These are phyloP conservation scores for Drosophila erecta DNA, from an alignment of 1,140 invertebrate genomes.

Conservation along the genomic window DNA sequence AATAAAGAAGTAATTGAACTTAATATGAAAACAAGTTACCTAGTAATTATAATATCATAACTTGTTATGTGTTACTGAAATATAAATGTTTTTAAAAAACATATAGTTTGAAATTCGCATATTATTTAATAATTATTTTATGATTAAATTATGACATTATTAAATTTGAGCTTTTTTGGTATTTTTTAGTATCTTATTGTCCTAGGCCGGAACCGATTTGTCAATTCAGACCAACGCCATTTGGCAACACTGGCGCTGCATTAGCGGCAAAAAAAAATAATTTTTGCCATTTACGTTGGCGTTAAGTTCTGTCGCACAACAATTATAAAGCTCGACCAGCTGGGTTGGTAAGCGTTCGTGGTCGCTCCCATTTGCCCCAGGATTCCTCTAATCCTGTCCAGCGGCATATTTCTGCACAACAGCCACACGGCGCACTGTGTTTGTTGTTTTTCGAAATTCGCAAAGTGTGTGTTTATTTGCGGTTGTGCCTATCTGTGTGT, in stretches of 20 bases:
- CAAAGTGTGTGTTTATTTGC: constrained; percentile 14
- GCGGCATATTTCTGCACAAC: constrained; percentile 10
- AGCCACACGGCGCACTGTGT: not conserved
- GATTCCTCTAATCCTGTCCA: not conserved
- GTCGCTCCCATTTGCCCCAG: too few relatives aligned
- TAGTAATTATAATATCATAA: too few relatives aligned
- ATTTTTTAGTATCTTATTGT: constrained; percentile 2
- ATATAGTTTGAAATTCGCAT: not conserved
- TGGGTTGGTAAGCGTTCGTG: constrained; percentile 4
- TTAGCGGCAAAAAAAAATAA: constrained; percentile 9
- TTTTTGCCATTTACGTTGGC: constrained; percentile 9
- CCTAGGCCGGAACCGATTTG: not conserved
- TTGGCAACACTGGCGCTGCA: constrained; percentile 9
- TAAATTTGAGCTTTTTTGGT: not conserved
- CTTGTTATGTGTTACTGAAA: too few relatives aligned
- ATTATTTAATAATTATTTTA: not conserved
- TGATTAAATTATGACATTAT: not conserved
- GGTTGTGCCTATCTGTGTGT: constrained; percentile 1
- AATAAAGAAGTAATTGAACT: too few relatives aligned
- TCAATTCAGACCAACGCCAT: not conserved
- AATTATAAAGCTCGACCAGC: constrained; percentile 6
- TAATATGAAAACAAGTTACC: too few relatives aligned
- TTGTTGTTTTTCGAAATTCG: constrained; percentile 34
- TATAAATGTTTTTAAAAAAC: too few relatives aligned
- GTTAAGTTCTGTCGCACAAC: constrained; percentile 14